phyloP scores from a whole-genome alignment of 2,797 vertebrate genomes.

The Falco naumanni region DNA sequence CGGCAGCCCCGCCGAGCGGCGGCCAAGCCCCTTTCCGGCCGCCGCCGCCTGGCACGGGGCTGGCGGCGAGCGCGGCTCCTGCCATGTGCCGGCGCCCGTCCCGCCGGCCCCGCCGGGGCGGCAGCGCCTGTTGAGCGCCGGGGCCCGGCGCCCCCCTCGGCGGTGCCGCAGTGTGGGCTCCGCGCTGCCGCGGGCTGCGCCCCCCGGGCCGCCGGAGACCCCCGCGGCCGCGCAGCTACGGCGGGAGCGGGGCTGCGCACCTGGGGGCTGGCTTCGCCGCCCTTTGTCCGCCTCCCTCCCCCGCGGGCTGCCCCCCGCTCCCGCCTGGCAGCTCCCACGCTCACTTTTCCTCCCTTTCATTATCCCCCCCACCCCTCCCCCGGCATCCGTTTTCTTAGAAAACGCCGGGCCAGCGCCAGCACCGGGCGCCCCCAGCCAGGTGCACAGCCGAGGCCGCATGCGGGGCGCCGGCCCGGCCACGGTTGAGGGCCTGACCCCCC shows the following conservation, averaged over 20 bases:
- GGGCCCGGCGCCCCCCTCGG: not conserved
- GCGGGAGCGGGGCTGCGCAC: not conserved
- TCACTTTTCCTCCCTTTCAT: not conserved
- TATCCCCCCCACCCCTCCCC: rapidly evolving
- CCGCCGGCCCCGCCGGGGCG: not conserved
- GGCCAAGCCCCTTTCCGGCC: not conserved
- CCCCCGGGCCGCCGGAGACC: not conserved
- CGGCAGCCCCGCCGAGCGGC: not conserved
- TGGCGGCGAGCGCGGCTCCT: not conserved
- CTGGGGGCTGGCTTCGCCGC: not conserved
- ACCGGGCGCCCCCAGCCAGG: not conserved
- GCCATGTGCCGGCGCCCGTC: not conserved
- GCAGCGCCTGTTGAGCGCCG: slow-evolving; percentile 33
- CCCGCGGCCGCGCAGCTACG: not conserved
- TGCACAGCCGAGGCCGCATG: not conserved
- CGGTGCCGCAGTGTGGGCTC: not conserved
- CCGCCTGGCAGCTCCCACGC: not conserved
- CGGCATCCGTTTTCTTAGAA: not conserved
- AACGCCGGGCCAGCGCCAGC: too few relatives aligned
- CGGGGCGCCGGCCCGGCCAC: not conserved
- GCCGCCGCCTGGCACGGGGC: not conserved
- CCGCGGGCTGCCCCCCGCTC: not conserved
- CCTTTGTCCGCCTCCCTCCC: not conserved
- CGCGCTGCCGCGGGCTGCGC: too few relatives aligned
- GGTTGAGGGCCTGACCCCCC: too few relatives aligned